Evolutionary conservation across 1,140 invertebrate species (phyloP).

Genomic region (Ditylenchus dipsaci): DNA sequence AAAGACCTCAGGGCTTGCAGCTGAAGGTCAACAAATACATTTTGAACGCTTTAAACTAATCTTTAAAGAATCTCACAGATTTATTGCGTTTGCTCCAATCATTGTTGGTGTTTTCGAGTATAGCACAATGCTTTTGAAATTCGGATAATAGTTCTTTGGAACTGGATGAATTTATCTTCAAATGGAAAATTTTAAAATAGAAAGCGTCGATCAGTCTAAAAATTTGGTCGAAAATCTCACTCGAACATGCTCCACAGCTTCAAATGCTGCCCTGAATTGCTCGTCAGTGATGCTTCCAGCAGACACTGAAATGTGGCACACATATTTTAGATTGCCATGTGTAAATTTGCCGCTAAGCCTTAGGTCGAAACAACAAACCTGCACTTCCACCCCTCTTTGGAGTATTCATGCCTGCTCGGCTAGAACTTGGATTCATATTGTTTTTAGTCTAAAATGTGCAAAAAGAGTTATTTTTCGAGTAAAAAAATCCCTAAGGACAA

Average conservation of each 20-base stretch:
- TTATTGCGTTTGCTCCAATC: constrained; percentile 42
- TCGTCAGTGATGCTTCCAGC: constrained; percentile 36
- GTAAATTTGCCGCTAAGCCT: neutral
- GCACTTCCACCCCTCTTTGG: constrained; percentile 7
- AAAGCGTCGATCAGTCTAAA: constrained; percentile 1
- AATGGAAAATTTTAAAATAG: constrained; percentile 5
- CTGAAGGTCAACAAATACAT: constrained; percentile 21
- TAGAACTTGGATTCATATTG: constrained; percentile 14
- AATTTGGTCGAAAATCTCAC: constrained; percentile 1
- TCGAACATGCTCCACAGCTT: constrained; percentile 20
- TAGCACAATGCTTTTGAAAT: constrained; percentile 18
- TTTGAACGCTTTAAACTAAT: too few species aligned
- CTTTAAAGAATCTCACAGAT: constrained; percentile 10
- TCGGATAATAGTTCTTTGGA: constrained; percentile 30
- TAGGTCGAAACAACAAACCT: neutral
- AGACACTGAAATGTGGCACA: constrained; percentile 6
- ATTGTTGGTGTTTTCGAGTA: constrained; percentile 35
- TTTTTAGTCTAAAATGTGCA: constrained; percentile 1
- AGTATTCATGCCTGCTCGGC: constrained; percentile 3
- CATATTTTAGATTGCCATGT: too few species aligned
- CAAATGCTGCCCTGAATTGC: constrained; percentile 31
- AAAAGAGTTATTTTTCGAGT: too few species aligned
- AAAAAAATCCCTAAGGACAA: too few species aligned
- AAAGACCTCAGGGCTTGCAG: constrained; percentile 27
- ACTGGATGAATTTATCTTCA: neutral